Percentiles rank a stretch among this genome's conserved stretches.
Conservation (phyloP, 2,797 vertebrate species). For the Anas georgica region DNA sequence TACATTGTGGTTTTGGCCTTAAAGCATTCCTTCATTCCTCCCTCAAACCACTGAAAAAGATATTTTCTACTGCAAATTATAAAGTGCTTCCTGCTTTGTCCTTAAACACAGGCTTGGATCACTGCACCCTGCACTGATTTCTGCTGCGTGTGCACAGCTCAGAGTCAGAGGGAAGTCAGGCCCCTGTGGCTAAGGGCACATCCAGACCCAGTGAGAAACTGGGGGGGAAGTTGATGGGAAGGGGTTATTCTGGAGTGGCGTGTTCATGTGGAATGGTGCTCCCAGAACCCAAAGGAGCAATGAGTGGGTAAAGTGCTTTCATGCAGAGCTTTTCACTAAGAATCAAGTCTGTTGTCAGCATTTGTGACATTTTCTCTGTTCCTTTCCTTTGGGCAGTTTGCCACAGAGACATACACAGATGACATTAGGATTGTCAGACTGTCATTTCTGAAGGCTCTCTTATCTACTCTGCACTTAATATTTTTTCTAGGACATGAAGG, state of each 20-base stretch:
- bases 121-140: neutral
- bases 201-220: neutral
- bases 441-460: conserved; percentile 13
- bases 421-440: conserved; percentile 40
- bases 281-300: conserved; percentile 9
- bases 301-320: neutral
- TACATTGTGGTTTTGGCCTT: neutral
- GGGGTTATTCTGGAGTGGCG: neutral
- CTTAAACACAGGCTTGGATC: conserved; percentile 12
- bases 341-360: conserved; percentile 26
- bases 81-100: neutral
- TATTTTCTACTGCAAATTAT: conserved; percentile 38
- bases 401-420: conserved; percentile 1
- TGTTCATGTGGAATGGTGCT: neutral
- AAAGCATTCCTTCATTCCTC: neutral
- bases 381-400: conserved; percentile 54
- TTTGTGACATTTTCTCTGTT: conserved; percentile 42
- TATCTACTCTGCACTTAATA: conserved; percentile 10
- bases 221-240: neutral
- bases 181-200: neutral
- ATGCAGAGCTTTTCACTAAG: neutral
- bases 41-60: neutral
- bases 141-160: neutral
- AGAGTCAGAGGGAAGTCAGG: neutral
- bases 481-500: neutral